Percentiles rank a stretch among this genome's conserved stretches.
These are phyloP conservation scores for Siniperca undulata DNA, from an alignment of 2,797 vertebrate species.

Conservation along the genomic window DNA sequence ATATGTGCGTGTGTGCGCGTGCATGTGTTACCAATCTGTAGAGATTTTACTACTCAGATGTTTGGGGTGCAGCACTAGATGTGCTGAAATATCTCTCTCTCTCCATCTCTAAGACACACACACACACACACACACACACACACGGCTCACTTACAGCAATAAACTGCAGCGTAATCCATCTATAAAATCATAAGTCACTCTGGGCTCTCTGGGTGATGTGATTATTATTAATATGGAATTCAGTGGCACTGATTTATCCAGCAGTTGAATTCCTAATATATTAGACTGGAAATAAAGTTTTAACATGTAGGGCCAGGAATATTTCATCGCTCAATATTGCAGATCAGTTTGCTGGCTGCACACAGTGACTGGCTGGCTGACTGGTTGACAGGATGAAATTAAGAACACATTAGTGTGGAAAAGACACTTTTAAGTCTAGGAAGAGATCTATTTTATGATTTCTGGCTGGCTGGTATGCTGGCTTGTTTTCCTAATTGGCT, in stretches of 20 bases:
- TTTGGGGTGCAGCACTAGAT: background rate
- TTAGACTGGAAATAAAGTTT: constrained; percentile 58
- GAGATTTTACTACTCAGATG: constrained; percentile 2
- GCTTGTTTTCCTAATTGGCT: constrained; percentile 22
- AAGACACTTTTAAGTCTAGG: constrained; percentile 25
- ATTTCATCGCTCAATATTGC: constrained; percentile 38
- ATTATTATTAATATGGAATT: constrained; percentile 67
- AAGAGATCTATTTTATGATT: constrained; percentile 10
- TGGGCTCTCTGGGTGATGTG: constrained; percentile 48
- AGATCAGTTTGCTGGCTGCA: constrained; percentile 38
- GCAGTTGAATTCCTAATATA: constrained; percentile 48
- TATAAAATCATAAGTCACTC: constrained; percentile 63
- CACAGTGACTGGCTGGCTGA: constrained; percentile 16
- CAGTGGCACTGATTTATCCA: constrained; percentile 61
- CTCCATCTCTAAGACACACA: constrained; percentile 12
- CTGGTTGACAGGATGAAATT: constrained; percentile 41
- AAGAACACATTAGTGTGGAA: constrained; percentile 30
- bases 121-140: constrained; percentile 17
- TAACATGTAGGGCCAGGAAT: constrained; percentile 26
- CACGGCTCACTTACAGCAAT: constrained; percentile 40
- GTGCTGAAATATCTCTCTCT: background rate
- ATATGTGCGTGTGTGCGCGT: background rate
- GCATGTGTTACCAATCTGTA: background rate
- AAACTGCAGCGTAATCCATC: constrained; percentile 58
- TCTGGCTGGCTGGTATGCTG: background rate